Percentiles rank a stretch among this genome's conserved stretches.
These are phyloP conservation scores for Chaenodraco wilsoni DNA, from an alignment of 2,797 vertebrate species.

Conservation along the genomic window DNA sequence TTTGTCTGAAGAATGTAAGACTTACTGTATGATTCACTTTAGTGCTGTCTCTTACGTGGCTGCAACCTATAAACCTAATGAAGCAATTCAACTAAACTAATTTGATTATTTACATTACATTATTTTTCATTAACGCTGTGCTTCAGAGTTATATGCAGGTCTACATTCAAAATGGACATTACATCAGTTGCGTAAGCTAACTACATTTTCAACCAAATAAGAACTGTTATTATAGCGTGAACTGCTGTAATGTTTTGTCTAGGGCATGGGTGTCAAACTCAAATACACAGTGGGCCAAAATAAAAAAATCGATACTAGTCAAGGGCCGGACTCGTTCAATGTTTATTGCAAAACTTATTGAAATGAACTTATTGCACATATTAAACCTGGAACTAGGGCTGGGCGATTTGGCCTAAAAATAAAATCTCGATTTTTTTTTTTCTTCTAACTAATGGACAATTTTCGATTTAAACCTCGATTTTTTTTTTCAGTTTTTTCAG, in stretches of 20 bases:
- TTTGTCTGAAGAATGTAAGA: slow-evolving; percentile 5
- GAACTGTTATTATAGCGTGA: neutral
- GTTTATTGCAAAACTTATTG: too few relatives aligned
- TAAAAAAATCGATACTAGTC: too few relatives aligned
- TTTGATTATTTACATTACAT: neutral
- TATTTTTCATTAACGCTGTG: neutral
- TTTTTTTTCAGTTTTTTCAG: too few relatives aligned
- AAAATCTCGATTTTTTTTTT: too few relatives aligned
- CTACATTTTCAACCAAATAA: neutral
- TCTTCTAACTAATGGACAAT: too few relatives aligned
- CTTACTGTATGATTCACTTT: slow-evolving; percentile 5
- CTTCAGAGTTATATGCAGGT: neutral
- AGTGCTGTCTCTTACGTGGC: neutral
- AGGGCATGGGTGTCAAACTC: too few relatives aligned
- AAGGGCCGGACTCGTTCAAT: too few relatives aligned
- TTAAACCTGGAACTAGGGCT: too few relatives aligned
- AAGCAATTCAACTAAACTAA: neutral
- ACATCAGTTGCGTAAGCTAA: neutral
- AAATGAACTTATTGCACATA: too few relatives aligned
- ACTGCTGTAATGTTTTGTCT: neutral
- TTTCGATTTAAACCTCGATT: too few relatives aligned
- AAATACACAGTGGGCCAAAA: too few relatives aligned
- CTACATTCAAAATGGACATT: neutral
- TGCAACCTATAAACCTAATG: neutral
- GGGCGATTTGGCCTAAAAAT: too few relatives aligned